Conservation (phyloP, 2,888 invertebrate genomes). For the Apamea sordens region DNA sequence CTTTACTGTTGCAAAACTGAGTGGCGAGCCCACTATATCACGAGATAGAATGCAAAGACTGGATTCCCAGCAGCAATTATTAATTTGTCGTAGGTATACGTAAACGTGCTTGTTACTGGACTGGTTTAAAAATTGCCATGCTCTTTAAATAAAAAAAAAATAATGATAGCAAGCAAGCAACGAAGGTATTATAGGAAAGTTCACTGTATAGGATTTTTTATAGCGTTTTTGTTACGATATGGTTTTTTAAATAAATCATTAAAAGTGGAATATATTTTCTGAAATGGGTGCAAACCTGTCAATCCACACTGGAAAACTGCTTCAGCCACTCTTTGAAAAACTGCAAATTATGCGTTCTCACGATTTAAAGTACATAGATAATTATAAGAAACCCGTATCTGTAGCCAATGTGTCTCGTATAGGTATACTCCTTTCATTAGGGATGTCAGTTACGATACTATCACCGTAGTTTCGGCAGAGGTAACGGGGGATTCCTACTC, state of each 20-base stretch:
- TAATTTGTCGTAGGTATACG: slow-evolving; percentile 45
- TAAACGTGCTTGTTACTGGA: slow-evolving; percentile 35
- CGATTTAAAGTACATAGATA: background rate
- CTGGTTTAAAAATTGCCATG: slow-evolving; percentile 39
- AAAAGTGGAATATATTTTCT: background rate
- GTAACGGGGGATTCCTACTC: background rate
- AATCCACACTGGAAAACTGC: too few species aligned
- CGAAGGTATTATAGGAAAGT: background rate
- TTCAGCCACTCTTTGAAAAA: background rate
- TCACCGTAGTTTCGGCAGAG: background rate
- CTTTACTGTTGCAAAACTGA: slow-evolving; percentile 65
- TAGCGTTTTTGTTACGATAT: too few species aligned
- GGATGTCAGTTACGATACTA: slow-evolving; percentile 30
- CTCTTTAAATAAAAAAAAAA: background rate
- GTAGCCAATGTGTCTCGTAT: background rate
- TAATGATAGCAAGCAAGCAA: too few species aligned
- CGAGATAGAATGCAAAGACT: slow-evolving; percentile 39
- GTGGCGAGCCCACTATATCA: slow-evolving; percentile 42
- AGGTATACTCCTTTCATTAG: background rate
- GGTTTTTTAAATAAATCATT: background rate
- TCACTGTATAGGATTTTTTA: background rate
- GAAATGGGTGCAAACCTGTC: background rate
- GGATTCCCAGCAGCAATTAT: slow-evolving; percentile 45
- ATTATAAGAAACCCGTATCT: background rate
- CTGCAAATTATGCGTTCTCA: background rate